Percentiles rank a stretch among this genome's conserved stretches.
Conservation (phyloP, 2,888 invertebrate species). For the Caprella mutica region DNA sequence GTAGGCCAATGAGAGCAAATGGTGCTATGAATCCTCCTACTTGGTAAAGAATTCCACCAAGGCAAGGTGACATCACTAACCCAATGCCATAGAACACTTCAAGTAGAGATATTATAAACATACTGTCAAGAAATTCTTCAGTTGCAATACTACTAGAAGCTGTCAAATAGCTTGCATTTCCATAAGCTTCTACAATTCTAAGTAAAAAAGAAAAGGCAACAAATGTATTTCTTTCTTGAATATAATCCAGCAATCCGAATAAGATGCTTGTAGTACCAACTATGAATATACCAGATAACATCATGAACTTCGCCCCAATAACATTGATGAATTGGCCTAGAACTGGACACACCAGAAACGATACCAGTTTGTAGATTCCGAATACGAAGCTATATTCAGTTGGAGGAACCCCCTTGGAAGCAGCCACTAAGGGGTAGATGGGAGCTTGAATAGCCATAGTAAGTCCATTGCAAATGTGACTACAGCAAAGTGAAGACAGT, state of each 20-base stretch:
- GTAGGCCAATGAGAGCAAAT: constrained; percentile 64
- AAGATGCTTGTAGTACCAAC: constrained; percentile 44
- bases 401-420: constrained; percentile 64
- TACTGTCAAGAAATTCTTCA: constrained; percentile 53
- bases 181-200: constrained; percentile 44
- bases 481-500: too few relatives aligned
- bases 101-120: constrained; percentile 68
- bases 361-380: constrained; percentile 70
- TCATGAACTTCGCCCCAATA: constrained; percentile 43
- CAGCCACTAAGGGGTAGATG: constrained; percentile 74
- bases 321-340: constrained; percentile 38
- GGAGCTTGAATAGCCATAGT: constrained; percentile 74
- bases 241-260: constrained; percentile 42
- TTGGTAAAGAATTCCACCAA: constrained; percentile 73
- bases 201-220: constrained; percentile 43
- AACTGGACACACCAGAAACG: constrained; percentile 43
- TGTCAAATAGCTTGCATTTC: constrained; percentile 40
- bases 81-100: constrained; percentile 77
- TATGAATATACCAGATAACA: constrained; percentile 43
- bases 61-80: constrained; percentile 78
- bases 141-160: constrained; percentile 45
- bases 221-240: constrained; percentile 38
- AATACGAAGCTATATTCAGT: constrained; percentile 77
- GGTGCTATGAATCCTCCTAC: constrained; percentile 67
- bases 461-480: constrained; percentile 70